Percentiles rank a stretch among this genome's conserved stretches.
Evolutionary conservation across 2,888 invertebrate genomes (phyloP).

Genomic region (Colletes collaris): DNA sequence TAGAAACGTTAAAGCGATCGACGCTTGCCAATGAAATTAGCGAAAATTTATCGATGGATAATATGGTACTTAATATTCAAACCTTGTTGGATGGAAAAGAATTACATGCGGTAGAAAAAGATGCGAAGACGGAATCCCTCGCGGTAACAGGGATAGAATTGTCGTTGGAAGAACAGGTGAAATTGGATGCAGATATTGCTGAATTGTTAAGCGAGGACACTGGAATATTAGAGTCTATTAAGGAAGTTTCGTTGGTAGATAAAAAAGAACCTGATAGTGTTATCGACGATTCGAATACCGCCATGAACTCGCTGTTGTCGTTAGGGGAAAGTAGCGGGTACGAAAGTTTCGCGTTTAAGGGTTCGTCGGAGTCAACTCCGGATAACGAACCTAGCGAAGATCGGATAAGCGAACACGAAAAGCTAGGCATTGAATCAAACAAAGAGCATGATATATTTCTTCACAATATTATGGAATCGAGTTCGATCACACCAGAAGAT

Average conservation of each 20-base stretch:
- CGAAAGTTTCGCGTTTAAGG: constrained; percentile 86
- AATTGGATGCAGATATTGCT: constrained; percentile 79
- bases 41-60: constrained; percentile 66
- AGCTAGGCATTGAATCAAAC: constrained; percentile 53
- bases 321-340: constrained; percentile 91
- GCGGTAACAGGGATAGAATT: constrained; percentile 47
- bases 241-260: constrained; percentile 54
- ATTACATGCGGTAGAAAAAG: constrained; percentile 33
- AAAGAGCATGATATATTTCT: constrained; percentile 61
- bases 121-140: constrained; percentile 40
- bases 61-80: constrained; percentile 74
- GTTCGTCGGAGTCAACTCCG: constrained; percentile 83
- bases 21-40: constrained; percentile 54
- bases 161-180: constrained; percentile 74
- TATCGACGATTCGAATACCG: constrained; percentile 75
- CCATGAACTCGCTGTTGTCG: constrained; percentile 87
- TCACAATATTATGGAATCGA: constrained; percentile 43
- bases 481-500: constrained; percentile 28
- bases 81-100: constrained; percentile 73
- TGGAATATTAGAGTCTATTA: constrained; percentile 49
- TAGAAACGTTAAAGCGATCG: constrained; percentile 63
- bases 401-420: constrained; percentile 71
- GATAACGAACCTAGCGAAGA: constrained; percentile 79
- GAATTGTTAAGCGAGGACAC: constrained; percentile 78
- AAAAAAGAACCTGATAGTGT: constrained; percentile 66